phyloP scores from a whole-genome alignment of 1,140 invertebrate genomes.

The Drosophila navojoa region DNA sequence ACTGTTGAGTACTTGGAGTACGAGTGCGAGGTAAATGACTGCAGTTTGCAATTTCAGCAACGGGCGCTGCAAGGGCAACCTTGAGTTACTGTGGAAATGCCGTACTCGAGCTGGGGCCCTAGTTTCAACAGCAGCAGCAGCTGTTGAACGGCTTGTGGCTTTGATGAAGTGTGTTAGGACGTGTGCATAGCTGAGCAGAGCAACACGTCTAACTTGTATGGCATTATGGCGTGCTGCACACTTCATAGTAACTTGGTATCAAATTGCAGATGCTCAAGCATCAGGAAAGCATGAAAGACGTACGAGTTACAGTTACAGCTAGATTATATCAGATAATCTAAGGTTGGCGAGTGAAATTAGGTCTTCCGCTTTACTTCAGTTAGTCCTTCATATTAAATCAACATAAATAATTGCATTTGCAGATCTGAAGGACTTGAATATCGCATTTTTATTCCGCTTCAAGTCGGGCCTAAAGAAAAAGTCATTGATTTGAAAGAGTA shows the following conservation, averaged over 20 bases:
- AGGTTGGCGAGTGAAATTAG: too few species aligned
- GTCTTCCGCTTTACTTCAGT: too few species aligned
- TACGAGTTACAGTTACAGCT: neutral
- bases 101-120: constrained; percentile 7
- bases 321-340: neutral
- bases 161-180: constrained; percentile 15
- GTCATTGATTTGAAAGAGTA: too few species aligned
- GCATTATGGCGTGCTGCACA: constrained; percentile 2
- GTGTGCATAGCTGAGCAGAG: constrained; percentile 3
- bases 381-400: too few species aligned
- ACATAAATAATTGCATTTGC: too few species aligned
- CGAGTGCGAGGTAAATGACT: constrained; percentile 14
- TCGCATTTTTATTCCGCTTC: too few species aligned
- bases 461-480: too few species aligned
- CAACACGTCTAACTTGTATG: constrained; percentile 16
- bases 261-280: neutral
- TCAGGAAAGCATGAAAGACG: neutral
- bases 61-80: neutral
- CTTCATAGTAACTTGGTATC: neutral
- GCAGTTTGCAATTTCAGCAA: constrained; percentile 8
- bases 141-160: constrained; percentile 10
- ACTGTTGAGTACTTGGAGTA: constrained; percentile 14
- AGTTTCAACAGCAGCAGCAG: constrained; percentile 7
- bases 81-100: constrained; percentile 17
- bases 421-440: too few species aligned